Conservation (phyloP, 2,797 vertebrate genomes). For the Eulemur rubriventer region DNA sequence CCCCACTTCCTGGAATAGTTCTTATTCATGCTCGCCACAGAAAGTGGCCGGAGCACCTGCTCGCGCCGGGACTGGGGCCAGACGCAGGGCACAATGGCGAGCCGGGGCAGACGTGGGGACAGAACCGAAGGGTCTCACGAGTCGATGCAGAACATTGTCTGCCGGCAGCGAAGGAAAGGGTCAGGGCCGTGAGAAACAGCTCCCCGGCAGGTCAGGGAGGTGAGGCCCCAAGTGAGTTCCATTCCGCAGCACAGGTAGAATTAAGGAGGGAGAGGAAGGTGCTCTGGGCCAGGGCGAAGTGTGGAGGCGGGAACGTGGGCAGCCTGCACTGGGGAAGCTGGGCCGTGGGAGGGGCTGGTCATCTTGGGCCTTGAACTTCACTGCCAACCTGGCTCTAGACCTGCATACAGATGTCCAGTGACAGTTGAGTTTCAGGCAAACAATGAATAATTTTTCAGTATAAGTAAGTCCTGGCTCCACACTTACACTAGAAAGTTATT, state of each 20-base stretch:
- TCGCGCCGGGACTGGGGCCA: rapidly evolving
- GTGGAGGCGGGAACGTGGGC: neutral
- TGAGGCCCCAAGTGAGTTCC: rapidly evolving
- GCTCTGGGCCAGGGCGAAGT: neutral
- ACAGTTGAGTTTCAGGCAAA: neutral
- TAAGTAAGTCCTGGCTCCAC: neutral
- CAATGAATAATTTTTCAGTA: neutral
- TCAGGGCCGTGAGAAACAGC: neutral
- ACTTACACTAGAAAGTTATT: neutral
- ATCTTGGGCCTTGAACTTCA: neutral
- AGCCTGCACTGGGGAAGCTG: neutral
- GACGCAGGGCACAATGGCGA: rapidly evolving
- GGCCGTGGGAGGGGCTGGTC: neutral
- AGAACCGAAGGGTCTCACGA: neutral
- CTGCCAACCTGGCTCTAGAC: no score
- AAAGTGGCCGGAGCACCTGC: neutral
- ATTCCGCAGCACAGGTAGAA: neutral
- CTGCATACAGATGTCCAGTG: no score
- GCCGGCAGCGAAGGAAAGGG: rapidly evolving
- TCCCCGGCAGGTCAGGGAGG: neutral
- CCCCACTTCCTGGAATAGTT: neutral
- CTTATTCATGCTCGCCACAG: neutral
- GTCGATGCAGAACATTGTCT: neutral
- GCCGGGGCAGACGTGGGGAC: rapidly evolving
- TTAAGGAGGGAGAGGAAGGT: neutral